phyloP scores from a whole-genome alignment of 2,797 vertebrate genomes.

The Tadarida brasiliensis region DNA sequence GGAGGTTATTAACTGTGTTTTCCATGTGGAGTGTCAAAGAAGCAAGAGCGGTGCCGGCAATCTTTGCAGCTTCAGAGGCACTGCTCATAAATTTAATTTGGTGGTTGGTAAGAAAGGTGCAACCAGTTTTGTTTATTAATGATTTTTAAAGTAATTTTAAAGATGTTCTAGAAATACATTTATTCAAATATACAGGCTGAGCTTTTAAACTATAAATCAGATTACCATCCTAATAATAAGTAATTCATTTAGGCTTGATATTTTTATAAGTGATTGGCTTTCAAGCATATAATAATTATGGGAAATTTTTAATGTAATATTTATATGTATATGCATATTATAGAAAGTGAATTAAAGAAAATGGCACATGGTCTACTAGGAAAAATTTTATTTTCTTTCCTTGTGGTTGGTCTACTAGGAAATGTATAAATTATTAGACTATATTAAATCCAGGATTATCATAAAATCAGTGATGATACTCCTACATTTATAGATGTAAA shows the following conservation, averaged over 20 bases:
- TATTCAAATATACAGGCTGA: slow-evolving; percentile 64
- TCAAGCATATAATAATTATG: neutral
- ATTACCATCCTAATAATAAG: slow-evolving; percentile 13
- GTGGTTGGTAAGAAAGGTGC: slow-evolving; percentile 79
- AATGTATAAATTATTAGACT: neutral
- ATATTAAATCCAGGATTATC: neutral
- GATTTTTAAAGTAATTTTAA: slow-evolving; percentile 79
- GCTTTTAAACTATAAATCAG: slow-evolving; percentile 58
- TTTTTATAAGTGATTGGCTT: slow-evolving; percentile 8
- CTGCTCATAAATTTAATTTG: slow-evolving; percentile 83
- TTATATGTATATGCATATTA: neutral
- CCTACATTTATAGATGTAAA: neutral
- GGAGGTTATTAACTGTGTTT: slow-evolving; percentile 86
- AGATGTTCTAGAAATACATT: slow-evolving; percentile 68
- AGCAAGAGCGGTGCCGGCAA: slow-evolving; percentile 80
- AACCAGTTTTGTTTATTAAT: slow-evolving; percentile 83
- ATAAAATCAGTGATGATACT: neutral
- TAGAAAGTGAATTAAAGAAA: neutral
- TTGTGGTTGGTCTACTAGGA: neutral
- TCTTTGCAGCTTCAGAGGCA: slow-evolving; percentile 87
- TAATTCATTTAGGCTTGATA: neutral
- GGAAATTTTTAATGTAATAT: neutral
- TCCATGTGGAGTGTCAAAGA: slow-evolving; percentile 85
- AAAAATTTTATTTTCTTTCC: neutral
- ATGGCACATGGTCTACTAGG: neutral